These are phyloP conservation scores for Onchidella celtica DNA, from an alignment of 2,888 invertebrate species.

Conservation along the genomic window DNA sequence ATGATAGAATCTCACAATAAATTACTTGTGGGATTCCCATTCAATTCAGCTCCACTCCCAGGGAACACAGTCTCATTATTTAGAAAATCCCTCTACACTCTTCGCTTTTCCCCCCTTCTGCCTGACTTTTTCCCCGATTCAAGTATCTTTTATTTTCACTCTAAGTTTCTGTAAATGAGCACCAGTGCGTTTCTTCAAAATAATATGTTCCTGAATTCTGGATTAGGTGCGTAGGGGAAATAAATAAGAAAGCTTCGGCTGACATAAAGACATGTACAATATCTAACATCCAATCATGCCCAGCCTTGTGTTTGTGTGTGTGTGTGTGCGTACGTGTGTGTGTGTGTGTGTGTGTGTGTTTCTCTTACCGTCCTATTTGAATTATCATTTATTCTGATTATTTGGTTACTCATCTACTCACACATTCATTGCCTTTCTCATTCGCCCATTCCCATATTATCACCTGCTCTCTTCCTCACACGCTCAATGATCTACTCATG, in stretches of 20 bases:
- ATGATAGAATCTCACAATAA: not conserved
- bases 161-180: too few relatives aligned
- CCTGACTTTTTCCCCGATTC: not conserved
- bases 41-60: not conserved
- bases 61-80: not conserved
- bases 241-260: too few relatives aligned
- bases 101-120: not conserved
- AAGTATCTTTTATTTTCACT: too few relatives aligned
- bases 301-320: too few relatives aligned
- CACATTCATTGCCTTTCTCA: not conserved
- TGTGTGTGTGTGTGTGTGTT: too few relatives aligned
- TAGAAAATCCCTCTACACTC: not conserved
- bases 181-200: too few relatives aligned
- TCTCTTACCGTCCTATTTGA: too few relatives aligned
- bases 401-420: not conserved
- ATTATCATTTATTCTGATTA: not conserved
- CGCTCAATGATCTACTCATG: not conserved
- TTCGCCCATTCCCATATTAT: constrained; percentile 6
- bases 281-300: too few relatives aligned
- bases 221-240: too few relatives aligned
- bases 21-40: not conserved
- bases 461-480: constrained; percentile 14
- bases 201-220: too few relatives aligned
- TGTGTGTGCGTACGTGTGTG: too few relatives aligned
- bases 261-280: too few relatives aligned